Evolutionary conservation across 2,888 invertebrate genomes (phyloP).

Genomic region (Mesoligia furuncula): DNA sequence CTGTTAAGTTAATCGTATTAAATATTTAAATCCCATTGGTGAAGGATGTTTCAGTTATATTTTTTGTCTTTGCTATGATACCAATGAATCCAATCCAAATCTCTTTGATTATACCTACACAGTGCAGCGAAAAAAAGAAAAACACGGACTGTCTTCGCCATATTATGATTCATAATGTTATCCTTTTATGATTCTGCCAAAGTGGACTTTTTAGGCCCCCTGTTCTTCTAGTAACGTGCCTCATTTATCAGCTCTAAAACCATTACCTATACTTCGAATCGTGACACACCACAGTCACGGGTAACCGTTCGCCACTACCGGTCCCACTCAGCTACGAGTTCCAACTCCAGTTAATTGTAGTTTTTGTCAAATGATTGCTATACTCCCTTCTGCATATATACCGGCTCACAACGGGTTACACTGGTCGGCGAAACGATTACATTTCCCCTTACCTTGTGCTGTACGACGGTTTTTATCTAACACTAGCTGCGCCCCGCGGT

Average conservation of each 20-base stretch:
- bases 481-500: no score
- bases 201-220: no score
- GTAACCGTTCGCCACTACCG: conserved; percentile 34
- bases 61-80: no score
- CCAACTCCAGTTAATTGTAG: conserved; percentile 66
- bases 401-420: conserved; percentile 66
- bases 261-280: conserved; percentile 8
- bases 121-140: no score
- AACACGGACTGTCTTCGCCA: no score
- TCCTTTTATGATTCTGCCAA: no score
- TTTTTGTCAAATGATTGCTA: conserved; percentile 71
- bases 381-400: conserved; percentile 64
- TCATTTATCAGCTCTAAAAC: neutral
- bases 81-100: no score
- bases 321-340: conserved; percentile 2
- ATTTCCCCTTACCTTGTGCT: conserved; percentile 69
- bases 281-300: neutral
- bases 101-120: no score
- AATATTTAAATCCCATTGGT: no score
- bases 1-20: no score
- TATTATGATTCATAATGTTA: no score
- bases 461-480: conserved; percentile 71
- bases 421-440: conserved; percentile 72
- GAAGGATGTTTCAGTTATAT: no score
- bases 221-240: neutral